phyloP scores from a whole-genome alignment of 2,888 invertebrate genomes.

The Eretmocerus hayati region DNA sequence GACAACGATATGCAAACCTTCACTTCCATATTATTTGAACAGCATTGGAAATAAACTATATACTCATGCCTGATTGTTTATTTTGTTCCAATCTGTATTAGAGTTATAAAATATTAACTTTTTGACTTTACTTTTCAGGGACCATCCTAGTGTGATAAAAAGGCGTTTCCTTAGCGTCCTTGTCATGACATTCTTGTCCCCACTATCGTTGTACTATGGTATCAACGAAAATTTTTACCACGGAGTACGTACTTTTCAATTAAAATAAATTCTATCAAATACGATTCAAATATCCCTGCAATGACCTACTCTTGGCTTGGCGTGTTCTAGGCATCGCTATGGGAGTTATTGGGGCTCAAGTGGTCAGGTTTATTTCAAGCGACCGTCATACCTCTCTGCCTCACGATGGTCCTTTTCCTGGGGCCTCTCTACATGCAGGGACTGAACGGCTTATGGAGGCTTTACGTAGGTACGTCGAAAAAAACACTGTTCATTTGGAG shows the following conservation, averaged over 20 bases:
- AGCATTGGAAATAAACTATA: too few relatives aligned
- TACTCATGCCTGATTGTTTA: too few relatives aligned
- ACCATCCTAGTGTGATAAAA: slow-evolving; percentile 83
- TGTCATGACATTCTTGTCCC: slow-evolving; percentile 73
- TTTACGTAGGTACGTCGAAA: slow-evolving; percentile 57
- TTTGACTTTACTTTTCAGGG: slow-evolving; percentile 54
- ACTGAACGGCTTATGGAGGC: slow-evolving; percentile 60
- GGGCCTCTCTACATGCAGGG: slow-evolving; percentile 68
- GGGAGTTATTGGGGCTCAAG: slow-evolving; percentile 69
- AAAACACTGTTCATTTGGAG: not conserved
- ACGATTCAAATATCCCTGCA: too few relatives aligned
- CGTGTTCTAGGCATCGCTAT: slow-evolving; percentile 54
- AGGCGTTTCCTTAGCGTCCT: slow-evolving; percentile 80
- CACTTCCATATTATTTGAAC: too few relatives aligned
- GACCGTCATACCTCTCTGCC: slow-evolving; percentile 62
- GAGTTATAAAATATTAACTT: too few relatives aligned
- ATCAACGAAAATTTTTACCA: slow-evolving; percentile 57
- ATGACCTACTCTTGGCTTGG: too few relatives aligned
- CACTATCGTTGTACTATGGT: slow-evolving; percentile 68
- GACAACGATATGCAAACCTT: too few relatives aligned
- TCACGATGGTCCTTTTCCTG: slow-evolving; percentile 74
- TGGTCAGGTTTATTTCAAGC: slow-evolving; percentile 68
- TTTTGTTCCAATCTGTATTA: too few relatives aligned
- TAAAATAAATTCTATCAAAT: not conserved
- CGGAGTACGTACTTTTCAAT: slow-evolving; percentile 9